A percentile compares a stretch with the other conserved stretches of the same genome.
Evolutionary conservation across 2,797 vertebrate genomes (phyloP).

Genomic region (Novumbra hubbsi): DNA sequence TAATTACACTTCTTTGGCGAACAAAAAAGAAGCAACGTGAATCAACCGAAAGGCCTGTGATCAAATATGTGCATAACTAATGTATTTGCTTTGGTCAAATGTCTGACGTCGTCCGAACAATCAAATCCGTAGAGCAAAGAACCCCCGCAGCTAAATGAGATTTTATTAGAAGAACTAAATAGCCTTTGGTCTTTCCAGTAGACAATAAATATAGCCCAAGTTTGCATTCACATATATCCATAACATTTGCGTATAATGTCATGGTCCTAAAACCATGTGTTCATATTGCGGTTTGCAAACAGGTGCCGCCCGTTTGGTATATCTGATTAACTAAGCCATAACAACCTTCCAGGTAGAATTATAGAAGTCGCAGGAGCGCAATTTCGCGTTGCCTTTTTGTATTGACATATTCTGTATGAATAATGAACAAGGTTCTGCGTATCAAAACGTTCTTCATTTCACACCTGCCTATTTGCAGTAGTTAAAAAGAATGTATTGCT

Average conservation of each 20-base stretch:
- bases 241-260: background rate
- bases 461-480: too few species aligned
- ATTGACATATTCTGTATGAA: background rate
- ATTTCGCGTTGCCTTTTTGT: background rate
- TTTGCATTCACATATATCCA: background rate
- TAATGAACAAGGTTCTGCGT: background rate
- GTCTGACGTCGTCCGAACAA: too few species aligned
- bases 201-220: background rate
- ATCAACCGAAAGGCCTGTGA: too few species aligned
- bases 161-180: background rate
- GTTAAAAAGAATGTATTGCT: too few species aligned
- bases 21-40: too few species aligned
- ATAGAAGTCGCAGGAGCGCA: background rate
- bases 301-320: background rate
- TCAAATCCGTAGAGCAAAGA: too few species aligned
- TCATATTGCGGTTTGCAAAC: background rate
- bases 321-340: background rate
- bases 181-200: background rate
- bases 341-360: background rate
- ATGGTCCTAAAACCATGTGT: background rate
- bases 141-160: too few species aligned
- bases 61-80: too few species aligned
- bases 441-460: background rate
- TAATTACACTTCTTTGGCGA: too few species aligned
- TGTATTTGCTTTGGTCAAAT: too few species aligned